Conservation (phyloP, 2,888 invertebrate genomes). For the Tetragnatha montana region DNA sequence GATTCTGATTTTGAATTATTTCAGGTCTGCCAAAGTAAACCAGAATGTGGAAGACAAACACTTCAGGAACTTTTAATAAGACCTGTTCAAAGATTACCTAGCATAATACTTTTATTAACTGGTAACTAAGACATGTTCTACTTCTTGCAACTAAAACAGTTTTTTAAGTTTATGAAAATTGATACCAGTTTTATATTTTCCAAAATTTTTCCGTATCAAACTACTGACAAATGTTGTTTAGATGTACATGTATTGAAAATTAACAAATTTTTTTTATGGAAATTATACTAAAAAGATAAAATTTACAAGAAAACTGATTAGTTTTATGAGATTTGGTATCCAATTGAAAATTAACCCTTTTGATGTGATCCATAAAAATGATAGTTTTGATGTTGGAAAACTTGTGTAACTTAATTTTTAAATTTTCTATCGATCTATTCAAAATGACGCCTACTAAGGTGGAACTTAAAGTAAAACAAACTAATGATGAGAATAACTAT, state of each 20-base stretch:
- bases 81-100: conserved; percentile 97
- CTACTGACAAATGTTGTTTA: background rate
- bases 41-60: conserved; percentile 96
- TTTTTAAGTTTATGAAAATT: background rate
- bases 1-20: background rate
- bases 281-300: too few relatives aligned
- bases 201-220: background rate
- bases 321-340: too few relatives aligned
- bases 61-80: conserved; percentile 96
- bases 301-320: too few relatives aligned
- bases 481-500: too few relatives aligned
- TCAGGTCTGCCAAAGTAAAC: conserved; percentile 80
- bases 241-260: background rate
- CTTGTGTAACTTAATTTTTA: background rate
- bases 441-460: too few relatives aligned
- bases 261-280: background rate
- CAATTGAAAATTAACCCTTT: too few relatives aligned
- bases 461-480: too few relatives aligned
- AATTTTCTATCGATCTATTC: background rate
- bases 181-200: background rate
- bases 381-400: background rate
- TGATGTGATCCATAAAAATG: too few relatives aligned
- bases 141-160: background rate
- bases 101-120: conserved; percentile 93
- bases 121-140: conserved; percentile 80